Evolutionary conservation across 1,140 invertebrate genomes (phyloP).

Genomic region (Anoplolepis gracilipes): DNA sequence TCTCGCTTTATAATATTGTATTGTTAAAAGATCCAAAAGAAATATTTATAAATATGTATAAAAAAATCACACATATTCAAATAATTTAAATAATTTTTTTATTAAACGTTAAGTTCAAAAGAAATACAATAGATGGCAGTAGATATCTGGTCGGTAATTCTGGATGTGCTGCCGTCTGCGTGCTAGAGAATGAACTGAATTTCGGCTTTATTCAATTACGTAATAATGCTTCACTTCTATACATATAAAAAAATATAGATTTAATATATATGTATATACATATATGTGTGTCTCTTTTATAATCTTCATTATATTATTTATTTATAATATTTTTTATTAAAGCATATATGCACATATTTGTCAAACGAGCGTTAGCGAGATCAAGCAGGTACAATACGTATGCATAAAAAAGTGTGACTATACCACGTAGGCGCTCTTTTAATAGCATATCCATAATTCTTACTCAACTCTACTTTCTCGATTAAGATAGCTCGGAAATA

Average conservation of each 20-base stretch:
- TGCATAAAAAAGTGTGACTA: too few relatives aligned
- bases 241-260: not conserved
- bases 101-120: slow-evolving; percentile 57
- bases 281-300: too few relatives aligned
- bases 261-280: too few relatives aligned
- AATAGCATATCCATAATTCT: too few relatives aligned
- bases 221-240: slow-evolving; percentile 56
- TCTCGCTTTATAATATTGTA: not conserved
- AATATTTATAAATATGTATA: not conserved
- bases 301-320: slow-evolving; percentile 29
- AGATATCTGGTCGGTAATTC: slow-evolving; percentile 81
- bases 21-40: not conserved
- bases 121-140: slow-evolving; percentile 79
- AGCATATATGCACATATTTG: not conserved
- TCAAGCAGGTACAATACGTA: too few relatives aligned
- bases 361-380: too few relatives aligned
- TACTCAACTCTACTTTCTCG: too few relatives aligned
- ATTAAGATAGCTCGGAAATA: not conserved
- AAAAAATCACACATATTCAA: not conserved
- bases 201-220: slow-evolving; percentile 59
- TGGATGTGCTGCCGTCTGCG: slow-evolving; percentile 81
- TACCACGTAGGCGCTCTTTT: too few relatives aligned
- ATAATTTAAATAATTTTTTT: not conserved
- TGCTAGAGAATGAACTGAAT: slow-evolving; percentile 71
- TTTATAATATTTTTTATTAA: slow-evolving; percentile 35